Percentiles rank a stretch among this genome's conserved stretches.
phyloP scores from a whole-genome alignment of 2,888 invertebrate species.

The Tachina grossa region DNA sequence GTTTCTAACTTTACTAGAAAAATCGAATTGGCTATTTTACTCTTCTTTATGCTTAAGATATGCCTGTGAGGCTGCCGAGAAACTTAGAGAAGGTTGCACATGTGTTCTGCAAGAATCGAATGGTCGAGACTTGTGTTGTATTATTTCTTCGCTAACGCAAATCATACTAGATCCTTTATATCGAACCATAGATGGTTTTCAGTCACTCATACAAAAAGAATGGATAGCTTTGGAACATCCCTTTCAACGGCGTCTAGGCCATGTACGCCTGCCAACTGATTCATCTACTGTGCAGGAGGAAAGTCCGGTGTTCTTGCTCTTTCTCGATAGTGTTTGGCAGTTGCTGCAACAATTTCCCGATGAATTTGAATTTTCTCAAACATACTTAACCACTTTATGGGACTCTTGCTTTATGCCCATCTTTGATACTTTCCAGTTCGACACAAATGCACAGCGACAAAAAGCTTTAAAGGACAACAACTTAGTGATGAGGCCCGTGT shows the following conservation, averaged over 20 bases:
- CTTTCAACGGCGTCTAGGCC: slow-evolving; percentile 87
- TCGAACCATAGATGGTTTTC: slow-evolving; percentile 93
- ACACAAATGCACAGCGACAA: slow-evolving; percentile 90
- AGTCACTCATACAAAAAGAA: slow-evolving; percentile 95
- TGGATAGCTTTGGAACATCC: slow-evolving; percentile 97
- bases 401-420: slow-evolving; percentile 94
- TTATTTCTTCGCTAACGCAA: slow-evolving; percentile 94
- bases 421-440: slow-evolving; percentile 96
- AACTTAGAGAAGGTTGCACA: slow-evolving; percentile 86
- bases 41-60: slow-evolving; percentile 90
- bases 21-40: slow-evolving; percentile 92
- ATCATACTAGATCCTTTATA: slow-evolving; percentile 92
- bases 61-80: slow-evolving; percentile 88
- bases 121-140: slow-evolving; percentile 93
- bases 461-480: slow-evolving; percentile 84
- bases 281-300: slow-evolving; percentile 80
- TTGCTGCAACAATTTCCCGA: slow-evolving; percentile 93
- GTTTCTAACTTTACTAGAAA: slow-evolving; percentile 90
- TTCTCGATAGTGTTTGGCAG: slow-evolving; percentile 97
- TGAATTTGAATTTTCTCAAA: slow-evolving; percentile 95
- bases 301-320: slow-evolving; percentile 94
- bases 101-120: slow-evolving; percentile 95
- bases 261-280: slow-evolving; percentile 82
- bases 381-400: slow-evolving; percentile 95
- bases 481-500: slow-evolving; percentile 89